Evolutionary conservation across 1,140 invertebrate species (phyloP).

Genomic region (Bradysia coprophila): DNA sequence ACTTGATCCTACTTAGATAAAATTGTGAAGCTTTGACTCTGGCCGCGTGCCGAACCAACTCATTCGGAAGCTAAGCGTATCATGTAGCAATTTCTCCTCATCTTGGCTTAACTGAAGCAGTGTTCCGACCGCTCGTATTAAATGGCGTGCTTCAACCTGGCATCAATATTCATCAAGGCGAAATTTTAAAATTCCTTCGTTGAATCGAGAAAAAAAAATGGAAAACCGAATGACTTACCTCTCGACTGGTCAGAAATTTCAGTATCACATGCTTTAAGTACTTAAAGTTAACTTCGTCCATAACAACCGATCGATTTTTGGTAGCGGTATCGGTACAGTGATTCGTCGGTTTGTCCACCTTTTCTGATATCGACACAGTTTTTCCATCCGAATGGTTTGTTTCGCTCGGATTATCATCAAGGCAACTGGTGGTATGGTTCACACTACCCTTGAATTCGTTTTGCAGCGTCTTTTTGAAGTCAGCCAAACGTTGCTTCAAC

Average conservation of each 20-base stretch:
- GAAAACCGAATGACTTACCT: slow-evolving; percentile 29
- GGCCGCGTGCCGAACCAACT: slow-evolving; percentile 65
- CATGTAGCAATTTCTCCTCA: slow-evolving; percentile 71
- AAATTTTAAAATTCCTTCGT: slow-evolving; percentile 2
- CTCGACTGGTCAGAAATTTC: slow-evolving; percentile 76
- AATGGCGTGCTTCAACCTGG: slow-evolving; percentile 61
- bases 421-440: too few species aligned
- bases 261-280: slow-evolving; percentile 86
- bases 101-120: slow-evolving; percentile 67
- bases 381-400: neutral
- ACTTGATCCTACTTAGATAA: too few species aligned
- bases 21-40: too few species aligned
- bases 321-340: slow-evolving; percentile 22
- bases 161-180: slow-evolving; percentile 5
- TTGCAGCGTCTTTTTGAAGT: slow-evolving; percentile 83
- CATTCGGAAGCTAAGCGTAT: slow-evolving; percentile 74
- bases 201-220: slow-evolving; percentile 5
- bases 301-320: slow-evolving; percentile 30
- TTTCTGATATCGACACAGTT: neutral
- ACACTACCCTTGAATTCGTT: slow-evolving; percentile 55
- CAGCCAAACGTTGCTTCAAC: slow-evolving; percentile 64
- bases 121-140: slow-evolving; percentile 72
- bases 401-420: neutral
- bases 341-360: slow-evolving; percentile 9
- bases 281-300: slow-evolving; percentile 31